phyloP scores from a whole-genome alignment of 2,888 invertebrate species.

The Stenurella melanura region DNA sequence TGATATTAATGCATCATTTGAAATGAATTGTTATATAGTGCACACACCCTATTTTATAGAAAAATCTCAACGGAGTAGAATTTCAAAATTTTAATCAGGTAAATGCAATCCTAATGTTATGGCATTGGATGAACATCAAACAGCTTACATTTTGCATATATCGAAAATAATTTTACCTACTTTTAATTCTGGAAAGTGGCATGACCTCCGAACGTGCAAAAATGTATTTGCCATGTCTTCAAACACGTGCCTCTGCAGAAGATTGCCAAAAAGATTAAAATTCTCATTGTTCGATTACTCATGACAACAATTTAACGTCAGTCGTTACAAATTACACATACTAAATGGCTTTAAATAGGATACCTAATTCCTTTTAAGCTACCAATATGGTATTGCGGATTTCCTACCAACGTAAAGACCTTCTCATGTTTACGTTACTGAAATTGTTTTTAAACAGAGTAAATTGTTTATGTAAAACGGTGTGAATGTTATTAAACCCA shows the following conservation, averaged over 20 bases:
- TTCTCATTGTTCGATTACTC: neutral
- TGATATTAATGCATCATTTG: too few relatives aligned
- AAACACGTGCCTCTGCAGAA: neutral
- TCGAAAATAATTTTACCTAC: neutral
- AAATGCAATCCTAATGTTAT: slow-evolving; percentile 3
- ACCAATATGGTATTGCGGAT: neutral
- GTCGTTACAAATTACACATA: neutral
- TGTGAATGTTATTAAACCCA: too few relatives aligned
- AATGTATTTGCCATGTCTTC: neutral
- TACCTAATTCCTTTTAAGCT: neutral
- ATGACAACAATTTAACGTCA: neutral
- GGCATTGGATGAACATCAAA: neutral
- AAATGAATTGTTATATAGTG: too few relatives aligned
- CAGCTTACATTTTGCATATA: neutral
- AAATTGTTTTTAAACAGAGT: too few relatives aligned
- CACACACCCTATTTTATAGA: neutral
- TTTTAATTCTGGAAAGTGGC: slow-evolving; percentile 2
- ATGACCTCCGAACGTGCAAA: slow-evolving; percentile 17
- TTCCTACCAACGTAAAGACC: neutral
- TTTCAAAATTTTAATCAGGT: slow-evolving; percentile 11
- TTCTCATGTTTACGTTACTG: too few relatives aligned
- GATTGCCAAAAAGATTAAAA: slow-evolving; percentile 12
- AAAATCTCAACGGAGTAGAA: neutral
- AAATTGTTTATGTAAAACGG: too few relatives aligned
- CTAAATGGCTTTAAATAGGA: neutral